Evolutionary conservation across 92 coral and sea anemone species (phyloP), one percentile per base, ranked within the genome.

Genomic region (Epizoanthus rinbou): DNA sequence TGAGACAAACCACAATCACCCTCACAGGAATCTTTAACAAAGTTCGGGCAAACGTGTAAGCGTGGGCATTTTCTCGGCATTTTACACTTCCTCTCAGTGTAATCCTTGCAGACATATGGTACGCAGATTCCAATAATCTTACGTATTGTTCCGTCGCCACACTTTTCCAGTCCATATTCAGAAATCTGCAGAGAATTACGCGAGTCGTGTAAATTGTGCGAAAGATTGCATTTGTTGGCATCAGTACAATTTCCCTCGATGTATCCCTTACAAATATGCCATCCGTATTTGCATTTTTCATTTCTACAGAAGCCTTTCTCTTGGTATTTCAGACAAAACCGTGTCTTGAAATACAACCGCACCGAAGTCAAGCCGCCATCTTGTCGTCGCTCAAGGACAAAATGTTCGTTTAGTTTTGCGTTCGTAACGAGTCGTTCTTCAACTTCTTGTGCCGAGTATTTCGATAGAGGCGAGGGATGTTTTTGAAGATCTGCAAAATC

Each of bases 401-500:
- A 84, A 57, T 87, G 62, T 19, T 83, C 41, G 50, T 75, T 56
- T 56, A 54, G 45, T 6, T 87, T 84, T 3, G 78, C 80, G 59
- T 76, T 79, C 13, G 73, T 81, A 28, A 69, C 73, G 31, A 92
- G 85, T 91, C 95, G 89, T 71, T 84, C 73, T 58, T 21, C 22
- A 21, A 80, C 91, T 18, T 85, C 87, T 35, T 21, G 80, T 24
- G 62, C 73, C 0, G 80, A n/a, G 53, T 86, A 75, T 52, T 53
- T 87, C 25, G 75, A 63, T 58, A 92, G 79, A 1, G 95, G 95
- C 4, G 95, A 92, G 1, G 95, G 95, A n/a, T 65, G 88, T 65
- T 84, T 84, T 17, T 39, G 64, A 43, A 92, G 91, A 8, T 86
- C 91, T 54, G 57, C 25, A 14, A 92, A 35, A 43, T 75, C 57